Base-by-base conservation (phyloP, 1,140 invertebrate genomes). In the Zaprionus inermis region DNA sequence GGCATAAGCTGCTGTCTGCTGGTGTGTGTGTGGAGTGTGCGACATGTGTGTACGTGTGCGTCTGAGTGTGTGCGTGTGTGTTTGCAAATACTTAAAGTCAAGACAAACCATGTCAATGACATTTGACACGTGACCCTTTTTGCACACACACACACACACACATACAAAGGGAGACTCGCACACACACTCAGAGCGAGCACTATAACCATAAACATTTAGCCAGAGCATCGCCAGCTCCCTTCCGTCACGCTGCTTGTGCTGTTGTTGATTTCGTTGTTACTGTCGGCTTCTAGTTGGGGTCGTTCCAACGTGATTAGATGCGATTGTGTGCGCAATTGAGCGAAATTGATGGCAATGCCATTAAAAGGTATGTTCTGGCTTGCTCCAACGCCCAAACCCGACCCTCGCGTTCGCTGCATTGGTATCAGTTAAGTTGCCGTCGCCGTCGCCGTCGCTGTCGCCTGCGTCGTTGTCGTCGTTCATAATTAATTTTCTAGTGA, bases 401-500 rank as follows among this genome's bases (percentile, higher is more conserved):
- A 38, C 55, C 59, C 20, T 60, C 18, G 46, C 18, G 46, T 32
- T 72, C 71, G 74, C 80, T 88, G 80, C 84, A 90, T 84, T 80
- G 74, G 67, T 72, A 89, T 78, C 65, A 79, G 34, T 22, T 72
- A 59, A 49, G 44, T 49, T 57, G 65, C 61, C 55, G 38, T 46
- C 70, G 36, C 51, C 64, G 49, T 75, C 59, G 41, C 63, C 68
- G 38, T 28, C 57, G 16, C n/a, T 28, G 22, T 55, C 49, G 59
- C n/a, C 38, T 38, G n/a, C 59, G 38, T 64, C 72, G 63, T 57
- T 52, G 51, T 69, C 75, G 80, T 76, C 67, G 84, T 81, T 89
- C 85, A 89, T 89, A 89, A 89, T 89, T 89, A 89, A 89, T 89
- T 89, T 89, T 89, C 84, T 89, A 89, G 72, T 90, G 84, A 89